Conservation (phyloP, 1,140 invertebrate genomes). For the Orius laevigatus region DNA sequence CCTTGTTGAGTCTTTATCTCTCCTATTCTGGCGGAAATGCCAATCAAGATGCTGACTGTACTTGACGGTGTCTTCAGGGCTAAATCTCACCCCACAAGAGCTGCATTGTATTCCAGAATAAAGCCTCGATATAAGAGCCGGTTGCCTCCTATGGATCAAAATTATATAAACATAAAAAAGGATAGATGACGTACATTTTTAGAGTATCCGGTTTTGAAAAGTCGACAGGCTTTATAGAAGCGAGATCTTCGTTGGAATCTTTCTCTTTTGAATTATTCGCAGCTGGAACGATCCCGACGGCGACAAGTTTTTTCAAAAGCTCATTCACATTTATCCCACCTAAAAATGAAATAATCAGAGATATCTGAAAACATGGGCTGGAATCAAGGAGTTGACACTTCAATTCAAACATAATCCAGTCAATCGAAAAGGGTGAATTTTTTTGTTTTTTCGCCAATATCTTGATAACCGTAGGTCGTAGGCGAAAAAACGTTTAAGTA, state of each 20-base stretch:
- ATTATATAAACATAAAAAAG: neutral
- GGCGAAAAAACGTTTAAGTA: too few relatives aligned
- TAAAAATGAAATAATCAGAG: neutral
- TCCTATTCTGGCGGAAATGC: slow-evolving; percentile 88
- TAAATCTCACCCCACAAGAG: slow-evolving; percentile 81
- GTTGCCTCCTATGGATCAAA: slow-evolving; percentile 25
- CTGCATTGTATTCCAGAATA: slow-evolving; percentile 76
- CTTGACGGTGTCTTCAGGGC: slow-evolving; percentile 66
- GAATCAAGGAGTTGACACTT: neutral
- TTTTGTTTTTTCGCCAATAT: too few relatives aligned
- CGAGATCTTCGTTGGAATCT: slow-evolving; percentile 20
- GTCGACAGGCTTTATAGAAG: slow-evolving; percentile 39
- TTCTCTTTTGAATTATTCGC: slow-evolving; percentile 28
- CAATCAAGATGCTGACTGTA: slow-evolving; percentile 91
- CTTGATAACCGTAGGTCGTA: too few relatives aligned
- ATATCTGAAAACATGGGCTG: too few relatives aligned
- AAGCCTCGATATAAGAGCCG: slow-evolving; percentile 31
- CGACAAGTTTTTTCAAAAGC: slow-evolving; percentile 65
- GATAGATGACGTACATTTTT: slow-evolving; percentile 43
- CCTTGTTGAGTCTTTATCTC: slow-evolving; percentile 66
- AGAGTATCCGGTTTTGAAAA: slow-evolving; percentile 51
- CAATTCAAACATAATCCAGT: neutral
- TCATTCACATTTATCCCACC: slow-evolving; percentile 51
- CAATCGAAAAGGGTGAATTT: too few relatives aligned
- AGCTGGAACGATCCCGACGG: slow-evolving; percentile 57